phyloP scores from a whole-genome alignment of 2,888 invertebrate genomes.

The Leptodirus hochenwartii region DNA sequence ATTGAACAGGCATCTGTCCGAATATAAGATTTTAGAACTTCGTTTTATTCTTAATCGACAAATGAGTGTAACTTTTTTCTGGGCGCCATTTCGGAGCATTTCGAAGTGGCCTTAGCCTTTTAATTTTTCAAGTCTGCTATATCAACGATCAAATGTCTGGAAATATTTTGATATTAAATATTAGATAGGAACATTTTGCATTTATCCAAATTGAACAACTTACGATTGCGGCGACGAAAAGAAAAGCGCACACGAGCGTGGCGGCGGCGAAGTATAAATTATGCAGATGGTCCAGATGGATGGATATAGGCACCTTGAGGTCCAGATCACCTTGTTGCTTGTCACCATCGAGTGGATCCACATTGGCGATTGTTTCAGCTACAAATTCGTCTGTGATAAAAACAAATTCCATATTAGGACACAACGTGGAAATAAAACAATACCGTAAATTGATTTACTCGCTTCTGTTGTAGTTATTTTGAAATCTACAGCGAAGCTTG shows the following conservation, averaged over 20 bases:
- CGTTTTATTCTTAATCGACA: too few relatives aligned
- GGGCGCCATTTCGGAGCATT: too few relatives aligned
- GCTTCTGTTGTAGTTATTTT: too few relatives aligned
- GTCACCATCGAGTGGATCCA: constrained; percentile 11
- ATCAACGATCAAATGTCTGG: too few relatives aligned
- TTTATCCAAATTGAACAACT: constrained; percentile 19
- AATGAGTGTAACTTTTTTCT: too few relatives aligned
- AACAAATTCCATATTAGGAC: constrained; percentile 3
- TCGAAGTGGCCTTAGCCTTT: too few relatives aligned
- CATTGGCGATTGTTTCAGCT: constrained; percentile 37
- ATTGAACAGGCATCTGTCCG: too few relatives aligned
- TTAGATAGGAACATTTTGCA: background rate
- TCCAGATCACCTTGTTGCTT: constrained; percentile 15
- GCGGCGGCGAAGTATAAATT: constrained; percentile 66
- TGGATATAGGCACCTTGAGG: constrained; percentile 25
- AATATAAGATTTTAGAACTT: too few relatives aligned
- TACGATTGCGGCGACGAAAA: constrained; percentile 56
- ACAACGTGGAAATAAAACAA: constrained; percentile 1
- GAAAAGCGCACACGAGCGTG: constrained; percentile 53
- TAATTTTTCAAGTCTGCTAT: too few relatives aligned
- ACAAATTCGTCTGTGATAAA: constrained; percentile 45
- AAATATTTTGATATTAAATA: constrained; percentile 1
- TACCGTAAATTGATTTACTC: constrained; percentile 1
- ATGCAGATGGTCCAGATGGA: constrained; percentile 45
- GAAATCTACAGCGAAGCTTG: too few relatives aligned